phyloP scores from a whole-genome alignment of 1,140 invertebrate genomes.

The Contarinia nasturtii region DNA sequence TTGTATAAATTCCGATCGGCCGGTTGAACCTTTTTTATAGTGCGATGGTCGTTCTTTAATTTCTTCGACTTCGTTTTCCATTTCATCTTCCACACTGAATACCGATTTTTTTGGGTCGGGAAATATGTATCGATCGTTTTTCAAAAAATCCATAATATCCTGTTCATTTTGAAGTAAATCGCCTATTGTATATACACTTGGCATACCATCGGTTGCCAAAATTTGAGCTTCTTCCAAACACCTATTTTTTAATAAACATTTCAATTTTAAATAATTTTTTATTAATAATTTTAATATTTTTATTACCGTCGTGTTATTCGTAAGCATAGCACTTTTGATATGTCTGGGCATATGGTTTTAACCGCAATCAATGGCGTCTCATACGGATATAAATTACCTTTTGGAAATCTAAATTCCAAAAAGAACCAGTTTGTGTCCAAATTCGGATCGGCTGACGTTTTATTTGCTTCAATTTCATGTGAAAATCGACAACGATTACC shows the following conservation, averaged over 20 bases:
- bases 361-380: slow-evolving; percentile 47
- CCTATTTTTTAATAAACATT: too few species aligned
- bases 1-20: slow-evolving; percentile 22
- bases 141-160: slow-evolving; percentile 35
- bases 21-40: slow-evolving; percentile 32
- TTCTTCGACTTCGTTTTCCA: neutral
- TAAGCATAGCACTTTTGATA: slow-evolving; percentile 38
- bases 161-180: slow-evolving; percentile 49
- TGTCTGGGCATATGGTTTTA: slow-evolving; percentile 32
- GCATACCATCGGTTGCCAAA: slow-evolving; percentile 39
- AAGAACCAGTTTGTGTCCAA: slow-evolving; percentile 25
- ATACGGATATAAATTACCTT: slow-evolving; percentile 46
- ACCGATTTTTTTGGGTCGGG: slow-evolving; percentile 22
- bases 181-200: slow-evolving; percentile 44
- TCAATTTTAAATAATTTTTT: too few species aligned
- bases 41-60: slow-evolving; percentile 26
- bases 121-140: slow-evolving; percentile 33
- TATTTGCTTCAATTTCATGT: slow-evolving; percentile 32
- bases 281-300: too few species aligned
- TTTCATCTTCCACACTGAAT: slow-evolving; percentile 9
- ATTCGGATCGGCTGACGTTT: slow-evolving; percentile 9
- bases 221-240: slow-evolving; percentile 31
- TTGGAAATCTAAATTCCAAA: slow-evolving; percentile 53
- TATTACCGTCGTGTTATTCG: slow-evolving; percentile 37
- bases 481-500: slow-evolving; percentile 48